Base-by-base conservation (phyloP, 2,888 invertebrate species). In the Homarus gammarus region DNA sequence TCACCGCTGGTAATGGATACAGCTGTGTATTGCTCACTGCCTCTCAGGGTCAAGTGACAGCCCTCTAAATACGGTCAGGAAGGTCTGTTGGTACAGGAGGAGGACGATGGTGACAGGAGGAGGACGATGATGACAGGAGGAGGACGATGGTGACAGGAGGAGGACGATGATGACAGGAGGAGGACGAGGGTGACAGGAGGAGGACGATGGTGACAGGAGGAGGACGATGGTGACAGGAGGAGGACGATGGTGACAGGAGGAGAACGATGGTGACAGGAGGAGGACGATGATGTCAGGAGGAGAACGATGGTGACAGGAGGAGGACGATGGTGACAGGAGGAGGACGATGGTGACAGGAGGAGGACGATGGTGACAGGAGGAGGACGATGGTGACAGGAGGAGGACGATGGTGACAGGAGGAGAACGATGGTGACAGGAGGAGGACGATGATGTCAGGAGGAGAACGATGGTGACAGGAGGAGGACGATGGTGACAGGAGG, bases 111-210 rank as follows among this genome's bases (percentile, higher is more conserved):
- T 27, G 64, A 64, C n/a, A 64, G 64, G 31, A 18, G 31, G 64
- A 64, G 64, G n/a, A 40, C 38, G 73, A 73, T 15, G 27, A 31
- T 22, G 73, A 73, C 22, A 73, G 38, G 36, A 72, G 72, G 15
- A 72, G 72, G n/a, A 40, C 36, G 72, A 72, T 36, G 40, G 40
- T 38, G 72, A 72, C 18, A 36, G 70, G 36, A 36, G 36, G 72
- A 72, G 72, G 31, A 40, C n/a, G 73, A 38, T 38, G 44, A 73
- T n/a, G 73, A 73, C 38, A 73, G 73, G 31, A 40, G 44, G 36
- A 68, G 73, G 44, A 31, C 38, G 73, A 72, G 18, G 27, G 61
- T n/a, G 61, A 61, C 22, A 61, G 61, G n/a, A n/a, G n/a, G n/a
- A n/a, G n/a, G n/a, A n/a, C n/a, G n/a, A n/a, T n/a, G n/a, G n/a